A percentile compares a stretch with the other conserved stretches of the same genome.
phyloP scores from a whole-genome alignment of 2,797 vertebrate genomes.

The Micromesistius poutassou region DNA sequence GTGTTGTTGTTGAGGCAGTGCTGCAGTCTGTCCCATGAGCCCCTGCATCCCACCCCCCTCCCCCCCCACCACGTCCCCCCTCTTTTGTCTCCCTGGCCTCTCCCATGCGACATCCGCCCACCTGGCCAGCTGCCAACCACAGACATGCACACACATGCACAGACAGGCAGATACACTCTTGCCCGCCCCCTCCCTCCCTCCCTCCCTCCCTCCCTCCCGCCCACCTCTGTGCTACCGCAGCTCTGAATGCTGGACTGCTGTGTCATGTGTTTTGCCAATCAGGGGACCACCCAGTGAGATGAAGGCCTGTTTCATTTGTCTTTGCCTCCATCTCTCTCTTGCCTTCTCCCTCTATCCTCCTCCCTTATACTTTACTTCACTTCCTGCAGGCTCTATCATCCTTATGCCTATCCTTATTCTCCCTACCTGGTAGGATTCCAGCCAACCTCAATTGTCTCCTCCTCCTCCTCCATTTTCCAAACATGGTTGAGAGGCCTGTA shows the following conservation, averaged over 20 bases:
- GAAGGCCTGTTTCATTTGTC: conserved; percentile 36
- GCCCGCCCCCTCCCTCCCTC: neutral
- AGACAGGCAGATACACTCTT: neutral
- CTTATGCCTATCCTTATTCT: neutral
- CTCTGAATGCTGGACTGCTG: conserved; percentile 57
- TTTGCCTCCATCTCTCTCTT: conserved; percentile 18
- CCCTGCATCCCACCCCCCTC: conserved; percentile 39
- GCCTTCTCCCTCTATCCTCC: neutral
- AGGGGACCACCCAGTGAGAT: conserved; percentile 62
- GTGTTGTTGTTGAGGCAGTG: conserved; percentile 19
- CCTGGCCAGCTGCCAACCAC: conserved; percentile 46
- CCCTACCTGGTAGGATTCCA: neutral
- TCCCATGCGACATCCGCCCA: conserved; percentile 61
- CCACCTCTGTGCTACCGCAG: conserved; percentile 17
- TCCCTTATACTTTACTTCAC: neutral
- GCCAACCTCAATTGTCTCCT: neutral
- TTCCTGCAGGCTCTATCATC: neutral
- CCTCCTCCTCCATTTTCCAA: neutral
- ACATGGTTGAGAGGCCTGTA: no score
- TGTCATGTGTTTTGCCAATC: conserved; percentile 69
- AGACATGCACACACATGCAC: conserved; percentile 27
- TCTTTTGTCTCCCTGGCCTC: conserved; percentile 56
- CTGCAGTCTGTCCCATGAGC: conserved; percentile 46
- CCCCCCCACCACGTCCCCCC: conserved; percentile 28
- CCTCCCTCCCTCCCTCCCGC: neutral